A percentile compares a stretch with the other conserved stretches of the same genome.
Conservation (phyloP, 2,113 vertebrate species). For the Jaculus jaculus region DNA sequence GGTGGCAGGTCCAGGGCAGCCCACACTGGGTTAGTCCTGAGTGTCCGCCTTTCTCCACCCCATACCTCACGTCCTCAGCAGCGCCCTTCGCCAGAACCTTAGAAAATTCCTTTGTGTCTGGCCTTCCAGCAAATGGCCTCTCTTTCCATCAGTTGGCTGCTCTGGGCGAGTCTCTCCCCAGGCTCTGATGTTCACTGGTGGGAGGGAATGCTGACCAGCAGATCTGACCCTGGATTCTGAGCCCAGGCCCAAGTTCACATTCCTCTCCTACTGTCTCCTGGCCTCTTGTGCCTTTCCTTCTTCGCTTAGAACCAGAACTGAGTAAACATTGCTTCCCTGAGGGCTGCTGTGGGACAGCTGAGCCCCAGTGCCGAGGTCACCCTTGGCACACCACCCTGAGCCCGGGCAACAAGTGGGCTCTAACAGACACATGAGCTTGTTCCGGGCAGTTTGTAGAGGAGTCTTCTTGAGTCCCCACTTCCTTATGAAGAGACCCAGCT, state of each 20-base stretch:
- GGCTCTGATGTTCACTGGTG: neutral
- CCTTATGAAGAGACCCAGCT: neutral
- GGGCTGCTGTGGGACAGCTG: neutral
- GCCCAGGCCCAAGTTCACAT: neutral
- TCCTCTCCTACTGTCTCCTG: neutral
- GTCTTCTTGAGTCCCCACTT: neutral
- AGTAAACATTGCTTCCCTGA: neutral
- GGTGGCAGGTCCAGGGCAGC: neutral
- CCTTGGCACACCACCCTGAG: neutral
- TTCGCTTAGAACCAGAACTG: neutral
- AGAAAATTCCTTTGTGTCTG: neutral
- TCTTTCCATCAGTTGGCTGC: slow-evolving; percentile 51
- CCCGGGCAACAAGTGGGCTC: fast-evolving
- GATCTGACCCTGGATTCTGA: neutral
- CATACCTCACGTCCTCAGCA: neutral
- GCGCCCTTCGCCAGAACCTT: neutral
- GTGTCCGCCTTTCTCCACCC: neutral
- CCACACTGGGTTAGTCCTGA: neutral
- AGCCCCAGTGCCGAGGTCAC: neutral
- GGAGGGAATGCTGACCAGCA: neutral
- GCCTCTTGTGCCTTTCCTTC: neutral
- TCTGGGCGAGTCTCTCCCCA: neutral
- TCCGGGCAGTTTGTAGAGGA: neutral
- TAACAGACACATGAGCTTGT: neutral
- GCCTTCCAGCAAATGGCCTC: slow-evolving; percentile 37